Conservation (phyloP, 2,888 invertebrate genomes). For the Agriotes lineatus region DNA sequence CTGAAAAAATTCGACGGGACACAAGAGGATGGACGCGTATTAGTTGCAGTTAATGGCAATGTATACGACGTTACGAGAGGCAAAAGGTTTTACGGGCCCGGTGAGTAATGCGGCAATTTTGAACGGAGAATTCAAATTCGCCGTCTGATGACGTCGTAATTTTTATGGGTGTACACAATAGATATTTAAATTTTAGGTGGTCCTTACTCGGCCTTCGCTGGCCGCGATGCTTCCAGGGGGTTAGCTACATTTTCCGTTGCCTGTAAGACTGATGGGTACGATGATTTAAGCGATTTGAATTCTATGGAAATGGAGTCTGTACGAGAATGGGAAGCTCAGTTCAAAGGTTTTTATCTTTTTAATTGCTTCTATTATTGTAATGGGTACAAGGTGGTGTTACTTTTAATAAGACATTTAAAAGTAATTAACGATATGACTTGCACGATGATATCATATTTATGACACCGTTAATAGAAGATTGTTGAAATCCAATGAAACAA, state of each 20-base stretch:
- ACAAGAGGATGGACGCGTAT: slow-evolving; percentile 86
- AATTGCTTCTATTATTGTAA: no score
- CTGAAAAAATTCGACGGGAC: slow-evolving; percentile 88
- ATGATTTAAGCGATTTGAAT: slow-evolving; percentile 94
- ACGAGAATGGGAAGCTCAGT: slow-evolving; percentile 97
- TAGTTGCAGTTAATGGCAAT: slow-evolving; percentile 94
- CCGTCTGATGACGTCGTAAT: not conserved
- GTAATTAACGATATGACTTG: no score
- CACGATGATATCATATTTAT: no score
- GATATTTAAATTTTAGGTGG: slow-evolving; percentile 79
- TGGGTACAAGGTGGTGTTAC: not conserved
- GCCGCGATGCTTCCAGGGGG: slow-evolving; percentile 94
- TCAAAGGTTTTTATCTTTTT: slow-evolving; percentile 81
- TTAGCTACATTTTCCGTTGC: slow-evolving; percentile 93
- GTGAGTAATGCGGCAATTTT: slow-evolving; percentile 67
- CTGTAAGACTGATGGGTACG: slow-evolving; percentile 85
- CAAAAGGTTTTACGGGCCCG: slow-evolving; percentile 93
- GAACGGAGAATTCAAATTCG: not conserved
- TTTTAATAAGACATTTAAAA: no score
- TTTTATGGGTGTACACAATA: no score
- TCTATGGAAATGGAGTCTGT: slow-evolving; percentile 95
- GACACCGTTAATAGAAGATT: no score
- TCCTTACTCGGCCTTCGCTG: slow-evolving; percentile 94
- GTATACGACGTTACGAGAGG: slow-evolving; percentile 96
- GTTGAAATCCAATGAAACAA: no score